Evolutionary conservation across 2,888 invertebrate species (phyloP).

Genomic region (Tenthredo mesomela): DNA sequence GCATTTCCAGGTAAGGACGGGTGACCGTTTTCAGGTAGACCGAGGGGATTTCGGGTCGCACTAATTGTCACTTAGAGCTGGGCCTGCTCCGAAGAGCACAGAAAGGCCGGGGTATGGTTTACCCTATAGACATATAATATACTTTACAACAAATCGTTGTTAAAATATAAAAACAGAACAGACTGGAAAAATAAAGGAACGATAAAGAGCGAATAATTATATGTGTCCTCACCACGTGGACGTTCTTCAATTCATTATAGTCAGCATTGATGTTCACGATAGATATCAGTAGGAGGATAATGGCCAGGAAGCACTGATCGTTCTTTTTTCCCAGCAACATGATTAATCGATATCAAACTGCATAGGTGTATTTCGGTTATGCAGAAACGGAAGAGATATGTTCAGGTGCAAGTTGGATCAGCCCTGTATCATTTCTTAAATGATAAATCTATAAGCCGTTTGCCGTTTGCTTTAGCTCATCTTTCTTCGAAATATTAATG

Average conservation of each 20-base stretch:
- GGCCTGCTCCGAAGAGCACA: too few species aligned
- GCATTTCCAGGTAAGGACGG: too few species aligned
- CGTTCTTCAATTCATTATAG: slow-evolving; percentile 2
- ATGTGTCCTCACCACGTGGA: slow-evolving; percentile 13
- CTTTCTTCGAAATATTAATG: background rate
- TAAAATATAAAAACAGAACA: too few species aligned
- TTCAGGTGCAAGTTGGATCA: background rate
- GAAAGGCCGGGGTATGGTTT: too few species aligned
- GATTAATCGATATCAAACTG: background rate
- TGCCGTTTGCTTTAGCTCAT: background rate
- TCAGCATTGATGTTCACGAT: background rate
- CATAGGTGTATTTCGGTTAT: background rate
- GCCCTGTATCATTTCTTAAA: background rate
- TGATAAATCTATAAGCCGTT: background rate
- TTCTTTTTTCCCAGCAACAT: background rate
- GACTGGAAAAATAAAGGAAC: too few species aligned
- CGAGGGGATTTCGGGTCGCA: too few species aligned
- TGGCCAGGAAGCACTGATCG: background rate
- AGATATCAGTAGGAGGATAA: background rate
- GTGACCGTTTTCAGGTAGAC: too few species aligned
- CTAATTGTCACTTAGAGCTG: too few species aligned
- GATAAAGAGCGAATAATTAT: background rate
- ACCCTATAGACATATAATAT: too few species aligned
- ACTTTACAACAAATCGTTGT: too few species aligned
- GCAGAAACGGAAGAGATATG: background rate